Conservation (phyloP, 2,888 invertebrate species). For the Cinara cedri region DNA sequence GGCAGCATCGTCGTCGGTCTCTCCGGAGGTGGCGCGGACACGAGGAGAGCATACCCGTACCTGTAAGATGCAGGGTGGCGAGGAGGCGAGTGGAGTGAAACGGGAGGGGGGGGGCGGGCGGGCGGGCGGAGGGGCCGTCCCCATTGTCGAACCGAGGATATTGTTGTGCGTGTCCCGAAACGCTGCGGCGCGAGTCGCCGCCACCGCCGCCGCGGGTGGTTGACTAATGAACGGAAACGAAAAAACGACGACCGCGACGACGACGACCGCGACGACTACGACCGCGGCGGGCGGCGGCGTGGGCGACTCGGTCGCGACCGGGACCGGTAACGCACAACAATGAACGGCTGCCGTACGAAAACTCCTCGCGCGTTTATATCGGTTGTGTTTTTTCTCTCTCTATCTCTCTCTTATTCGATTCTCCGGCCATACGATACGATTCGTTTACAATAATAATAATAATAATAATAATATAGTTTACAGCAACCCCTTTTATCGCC, state of each 20-base stretch:
- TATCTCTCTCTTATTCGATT: too few relatives aligned
- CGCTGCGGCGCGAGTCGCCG: not conserved
- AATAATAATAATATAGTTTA: too few relatives aligned
- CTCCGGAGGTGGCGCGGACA: not conserved
- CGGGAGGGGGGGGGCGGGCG: not conserved
- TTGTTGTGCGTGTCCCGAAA: slow-evolving; percentile 34
- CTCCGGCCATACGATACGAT: not conserved
- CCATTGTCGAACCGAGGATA: slow-evolving; percentile 45
- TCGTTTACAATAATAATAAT: too few relatives aligned
- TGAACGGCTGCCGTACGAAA: not conserved
- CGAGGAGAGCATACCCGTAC: too few relatives aligned
- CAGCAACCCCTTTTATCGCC: too few relatives aligned
- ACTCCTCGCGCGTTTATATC: not conserved
- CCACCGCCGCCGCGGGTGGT: slow-evolving; percentile 51
- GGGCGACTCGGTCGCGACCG: not conserved
- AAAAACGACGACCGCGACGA: slow-evolving; percentile 15
- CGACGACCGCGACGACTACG: not conserved
- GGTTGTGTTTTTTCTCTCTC: not conserved
- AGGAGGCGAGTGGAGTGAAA: not conserved
- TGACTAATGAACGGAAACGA: slow-evolving; percentile 55
- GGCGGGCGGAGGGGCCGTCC: not conserved
- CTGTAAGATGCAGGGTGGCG: too few relatives aligned
- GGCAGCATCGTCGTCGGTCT: slow-evolving; percentile 45
- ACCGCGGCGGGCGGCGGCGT: not conserved
- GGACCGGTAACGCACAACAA: not conserved